Percentiles rank a stretch among this genome's conserved stretches.
Conservation (phyloP, 2,888 invertebrate species). For the Trichopria drosophilae region DNA sequence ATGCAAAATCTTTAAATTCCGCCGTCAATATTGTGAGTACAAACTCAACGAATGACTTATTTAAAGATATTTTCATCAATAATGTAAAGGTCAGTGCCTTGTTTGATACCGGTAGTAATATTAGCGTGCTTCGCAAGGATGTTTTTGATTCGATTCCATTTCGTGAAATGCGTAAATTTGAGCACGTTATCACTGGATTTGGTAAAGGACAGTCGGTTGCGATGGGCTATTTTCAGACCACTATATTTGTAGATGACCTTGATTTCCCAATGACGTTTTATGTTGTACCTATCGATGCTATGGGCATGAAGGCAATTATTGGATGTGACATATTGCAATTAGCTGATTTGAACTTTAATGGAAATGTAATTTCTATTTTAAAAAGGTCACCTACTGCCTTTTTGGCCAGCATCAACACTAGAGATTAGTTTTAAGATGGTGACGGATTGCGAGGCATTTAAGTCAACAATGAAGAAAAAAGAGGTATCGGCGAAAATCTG, state of each 20-base stretch:
- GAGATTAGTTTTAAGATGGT: too few relatives aligned
- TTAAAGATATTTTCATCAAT: slow-evolving; percentile 7
- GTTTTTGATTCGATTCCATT: too few relatives aligned
- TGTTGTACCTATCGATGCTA: slow-evolving; percentile 5
- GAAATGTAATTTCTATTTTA: too few relatives aligned
- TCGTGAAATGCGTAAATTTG: too few relatives aligned
- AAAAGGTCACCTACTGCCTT: too few relatives aligned
- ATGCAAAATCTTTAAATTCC: not conserved
- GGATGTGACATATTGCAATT: slow-evolving; percentile 9
- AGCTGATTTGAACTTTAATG: slow-evolving; percentile 5
- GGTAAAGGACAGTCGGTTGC: slow-evolving; percentile 13
- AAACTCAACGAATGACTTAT: not conserved
- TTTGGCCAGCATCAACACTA: too few relatives aligned
- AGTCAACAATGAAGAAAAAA: too few relatives aligned
- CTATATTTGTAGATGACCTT: slow-evolving; percentile 3
- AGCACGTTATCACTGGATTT: slow-evolving; percentile 6
- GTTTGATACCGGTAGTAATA: slow-evolving; percentile 11
- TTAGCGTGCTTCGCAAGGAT: slow-evolving; percentile 12
- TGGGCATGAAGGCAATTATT: slow-evolving; percentile 4
- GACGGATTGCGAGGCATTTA: too few relatives aligned
- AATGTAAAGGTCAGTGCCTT: slow-evolving; percentile 11
- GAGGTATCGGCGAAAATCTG: too few relatives aligned
- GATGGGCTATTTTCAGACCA: slow-evolving; percentile 8
- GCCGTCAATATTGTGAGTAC: slow-evolving; percentile 1
- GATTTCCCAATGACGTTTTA: slow-evolving; percentile 3